A percentile compares a stretch with the other conserved stretches of the same genome.
Conservation (phyloP, 2,797 vertebrate species). For the Novumbra hubbsi region DNA sequence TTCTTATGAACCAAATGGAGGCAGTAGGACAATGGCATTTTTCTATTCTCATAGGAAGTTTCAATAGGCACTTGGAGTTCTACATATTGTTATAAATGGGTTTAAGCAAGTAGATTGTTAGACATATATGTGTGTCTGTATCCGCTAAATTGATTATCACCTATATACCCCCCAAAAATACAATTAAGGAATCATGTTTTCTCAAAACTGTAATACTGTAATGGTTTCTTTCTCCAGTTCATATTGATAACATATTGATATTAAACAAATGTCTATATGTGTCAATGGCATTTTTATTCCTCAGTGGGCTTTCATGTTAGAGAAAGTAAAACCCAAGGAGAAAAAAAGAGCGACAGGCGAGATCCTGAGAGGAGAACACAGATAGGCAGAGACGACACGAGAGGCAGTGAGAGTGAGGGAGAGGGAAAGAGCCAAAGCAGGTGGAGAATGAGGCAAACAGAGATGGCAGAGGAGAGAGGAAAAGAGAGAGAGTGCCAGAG, state of each 20-base stretch:
- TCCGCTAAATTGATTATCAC: conserved; percentile 76
- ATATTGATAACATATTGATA: conserved; percentile 52
- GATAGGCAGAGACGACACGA: conserved; percentile 8
- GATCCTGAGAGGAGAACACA: conserved; percentile 5
- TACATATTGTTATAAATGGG: conserved; percentile 43
- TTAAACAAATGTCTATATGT: conserved; percentile 54
- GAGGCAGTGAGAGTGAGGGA: neutral
- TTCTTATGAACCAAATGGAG: conserved; percentile 1
- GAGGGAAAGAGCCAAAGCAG: conserved; percentile 8
- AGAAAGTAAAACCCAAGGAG: conserved; percentile 7
- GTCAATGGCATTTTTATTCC: conserved; percentile 50
- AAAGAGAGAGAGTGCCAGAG: neutral
- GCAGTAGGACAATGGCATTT: conserved; percentile 7
- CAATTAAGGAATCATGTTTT: conserved; percentile 73
- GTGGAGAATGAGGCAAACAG: neutral
- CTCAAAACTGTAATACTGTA: conserved; percentile 58
- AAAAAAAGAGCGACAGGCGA: neutral
- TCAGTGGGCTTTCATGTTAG: conserved; percentile 9
- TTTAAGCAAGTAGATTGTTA: conserved; percentile 58
- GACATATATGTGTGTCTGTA: conserved; percentile 46
- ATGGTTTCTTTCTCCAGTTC: conserved; percentile 50
- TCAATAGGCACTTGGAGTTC: conserved; percentile 31
- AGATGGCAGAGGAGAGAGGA: conserved; percentile 1
- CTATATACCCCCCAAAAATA: conserved; percentile 73
- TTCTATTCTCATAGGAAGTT: conserved; percentile 20